Base-by-base conservation (phyloP, 2,888 invertebrate species). In the Schrankia costaestrigalis region DNA sequence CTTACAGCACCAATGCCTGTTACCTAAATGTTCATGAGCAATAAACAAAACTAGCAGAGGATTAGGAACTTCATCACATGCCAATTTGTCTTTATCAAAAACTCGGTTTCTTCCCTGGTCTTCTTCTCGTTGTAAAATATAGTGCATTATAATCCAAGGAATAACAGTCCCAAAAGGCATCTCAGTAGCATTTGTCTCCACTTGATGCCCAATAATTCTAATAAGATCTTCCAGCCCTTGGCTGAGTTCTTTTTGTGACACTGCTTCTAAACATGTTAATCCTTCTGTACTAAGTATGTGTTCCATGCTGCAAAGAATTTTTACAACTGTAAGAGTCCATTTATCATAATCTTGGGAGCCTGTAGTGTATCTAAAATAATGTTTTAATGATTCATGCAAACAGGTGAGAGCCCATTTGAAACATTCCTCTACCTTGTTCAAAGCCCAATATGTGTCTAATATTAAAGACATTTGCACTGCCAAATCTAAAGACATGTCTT, bases 111-210 rank as follows among this genome's bases (percentile, higher is more conserved):
- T 89, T 23, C 90, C 91, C 50, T 90, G 89, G 56, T 93, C 93
- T 64, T 93, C 94, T 54, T 93, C 92, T 58, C 92, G 90, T 64
- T 93, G 90, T 29, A 97, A 82, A 46, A 97, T 90, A 56, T 92
- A 92, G 79, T 96, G 94, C 53, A 97, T 84, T 36, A 97, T 82
- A 37, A 96, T 93, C 96, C 96, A 97, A 3, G 96, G 94, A 3
- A 91, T 77, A 8, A 95, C 90, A 8, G 93, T 91, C 39, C 92
- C 91, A 32, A 95, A 88, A 0, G 93, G 92, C 77, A 91, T 87
- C 43, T 91, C 92, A 15, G 89, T 77, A 13, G 88, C 82, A 65
- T 87, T 90, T 18, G 94, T 94, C 53, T 96, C 95, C 42, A 96
- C 88, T 73, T 95, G 95, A 65, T 93, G 92, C 31, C 93, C 93